phyloP scores from a whole-genome alignment of 2,888 invertebrate species.

The Gymnosoma rotundatum region DNA sequence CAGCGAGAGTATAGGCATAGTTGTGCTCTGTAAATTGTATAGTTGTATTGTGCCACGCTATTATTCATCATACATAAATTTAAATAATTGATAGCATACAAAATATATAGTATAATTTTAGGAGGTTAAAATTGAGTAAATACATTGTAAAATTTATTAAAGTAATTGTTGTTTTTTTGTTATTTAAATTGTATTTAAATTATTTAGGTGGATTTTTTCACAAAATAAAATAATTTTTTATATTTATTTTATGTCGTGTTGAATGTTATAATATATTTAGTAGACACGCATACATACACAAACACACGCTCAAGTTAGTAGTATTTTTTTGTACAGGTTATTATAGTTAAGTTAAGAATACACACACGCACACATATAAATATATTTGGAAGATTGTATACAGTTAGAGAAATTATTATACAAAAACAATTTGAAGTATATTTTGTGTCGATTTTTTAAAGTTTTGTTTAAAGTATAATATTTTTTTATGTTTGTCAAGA shows the following conservation, averaged over 20 bases:
- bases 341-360: slow-evolving; percentile 10
- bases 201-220: slow-evolving; percentile 13
- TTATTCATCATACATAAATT: slow-evolving; percentile 64
- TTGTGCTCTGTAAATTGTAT: slow-evolving; percentile 85
- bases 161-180: slow-evolving; percentile 19
- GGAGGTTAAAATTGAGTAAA: slow-evolving; percentile 34
- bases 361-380: slow-evolving; percentile 37
- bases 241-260: not conserved
- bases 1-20: slow-evolving; percentile 85
- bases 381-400: not conserved
- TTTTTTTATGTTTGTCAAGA: slow-evolving; percentile 22
- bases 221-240: too few species aligned
- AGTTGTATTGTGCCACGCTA: slow-evolving; percentile 82
- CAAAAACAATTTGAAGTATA: slow-evolving; percentile 18
- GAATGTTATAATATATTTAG: slow-evolving; percentile 28
- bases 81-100: slow-evolving; percentile 27
- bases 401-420: slow-evolving; percentile 20
- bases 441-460: slow-evolving; percentile 15
- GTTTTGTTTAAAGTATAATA: slow-evolving; percentile 16
- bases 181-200: slow-evolving; percentile 12
- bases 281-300: slow-evolving; percentile 59
- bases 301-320: slow-evolving; percentile 45
- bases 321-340: slow-evolving; percentile 63
- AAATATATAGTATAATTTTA: not conserved
- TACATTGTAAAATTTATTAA: slow-evolving; percentile 47